phyloP scores from a whole-genome alignment of 2,797 vertebrate species.

The Myoxocephalus aenaeus region DNA sequence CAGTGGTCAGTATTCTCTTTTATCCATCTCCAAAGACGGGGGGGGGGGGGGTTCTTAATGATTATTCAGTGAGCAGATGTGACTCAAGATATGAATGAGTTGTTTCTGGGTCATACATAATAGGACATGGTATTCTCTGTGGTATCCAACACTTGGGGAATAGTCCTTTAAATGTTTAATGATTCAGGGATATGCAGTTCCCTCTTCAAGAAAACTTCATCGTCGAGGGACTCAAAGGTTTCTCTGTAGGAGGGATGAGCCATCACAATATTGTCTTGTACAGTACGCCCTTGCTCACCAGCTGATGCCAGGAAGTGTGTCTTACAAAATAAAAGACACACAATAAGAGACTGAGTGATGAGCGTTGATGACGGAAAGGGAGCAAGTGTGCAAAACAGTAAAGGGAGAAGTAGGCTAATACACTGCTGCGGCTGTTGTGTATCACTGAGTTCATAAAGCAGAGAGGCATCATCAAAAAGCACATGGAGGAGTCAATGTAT shows the following conservation, averaged over 20 bases:
- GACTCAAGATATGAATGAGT: conserved; percentile 48
- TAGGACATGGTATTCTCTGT: conserved; percentile 55
- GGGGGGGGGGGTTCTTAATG: conserved; percentile 6
- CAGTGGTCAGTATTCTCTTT: conserved; percentile 59
- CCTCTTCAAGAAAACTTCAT: conserved; percentile 44
- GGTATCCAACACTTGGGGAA: conserved; percentile 52
- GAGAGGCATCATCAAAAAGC: conserved; percentile 73
- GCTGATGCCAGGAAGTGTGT: conserved; percentile 25
- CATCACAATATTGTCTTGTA: conserved; percentile 24
- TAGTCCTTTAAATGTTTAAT: conserved; percentile 70
- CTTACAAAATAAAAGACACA: conserved; percentile 40
- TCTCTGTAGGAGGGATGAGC: conserved; percentile 8
- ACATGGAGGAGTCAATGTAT: conserved; percentile 67
- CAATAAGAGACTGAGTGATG: conserved; percentile 41
- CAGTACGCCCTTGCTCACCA: background rate
- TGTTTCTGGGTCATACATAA: conserved; percentile 70
- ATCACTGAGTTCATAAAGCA: conserved; percentile 67
- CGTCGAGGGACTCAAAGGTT: background rate
- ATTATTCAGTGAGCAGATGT: conserved; percentile 47
- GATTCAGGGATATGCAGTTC: conserved; percentile 29
- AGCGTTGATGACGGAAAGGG: conserved; percentile 19
- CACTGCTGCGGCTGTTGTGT: conserved; percentile 49
- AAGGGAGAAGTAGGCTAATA: conserved; percentile 52
- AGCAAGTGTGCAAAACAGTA: background rate
- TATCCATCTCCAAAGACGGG: conserved; percentile 43